These are phyloP conservation scores for Branchinecta lynchi DNA, from an alignment of 1,140 invertebrate genomes.

Conservation along the genomic window DNA sequence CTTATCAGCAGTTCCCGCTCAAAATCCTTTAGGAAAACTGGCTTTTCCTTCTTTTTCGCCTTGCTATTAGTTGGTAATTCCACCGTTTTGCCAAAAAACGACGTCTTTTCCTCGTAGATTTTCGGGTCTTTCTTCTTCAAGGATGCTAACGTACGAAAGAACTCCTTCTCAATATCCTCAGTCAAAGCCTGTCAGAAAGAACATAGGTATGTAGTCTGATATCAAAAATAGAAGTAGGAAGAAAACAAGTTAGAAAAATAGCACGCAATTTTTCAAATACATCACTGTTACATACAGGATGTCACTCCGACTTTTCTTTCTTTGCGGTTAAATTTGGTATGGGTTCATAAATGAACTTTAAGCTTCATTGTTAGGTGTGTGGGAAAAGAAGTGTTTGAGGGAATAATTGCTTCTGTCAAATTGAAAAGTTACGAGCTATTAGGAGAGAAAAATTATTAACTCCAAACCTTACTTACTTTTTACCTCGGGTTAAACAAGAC, in stretches of 20 bases:
- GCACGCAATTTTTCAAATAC: conserved; percentile 27
- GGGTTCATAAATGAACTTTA: too few species aligned
- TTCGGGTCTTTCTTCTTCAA: conserved; percentile 74
- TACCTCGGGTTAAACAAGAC: too few species aligned
- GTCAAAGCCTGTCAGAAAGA: conserved; percentile 33
- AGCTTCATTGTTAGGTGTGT: too few species aligned
- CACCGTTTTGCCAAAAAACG: conserved; percentile 48
- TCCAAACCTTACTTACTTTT: too few species aligned
- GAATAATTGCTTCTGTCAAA: too few species aligned
- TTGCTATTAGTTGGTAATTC: conserved; percentile 20
- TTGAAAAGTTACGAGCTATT: too few species aligned
- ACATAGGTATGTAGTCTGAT: conserved; percentile 15
- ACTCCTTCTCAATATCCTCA: conserved; percentile 59
- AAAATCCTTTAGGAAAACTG: conserved; percentile 58
- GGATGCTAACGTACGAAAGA: conserved; percentile 64
- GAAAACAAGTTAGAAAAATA: too few species aligned
- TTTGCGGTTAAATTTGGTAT: conserved; percentile 1
- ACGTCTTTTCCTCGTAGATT: conserved; percentile 61
- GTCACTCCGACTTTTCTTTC: conserved; percentile 4
- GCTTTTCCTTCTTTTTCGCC: conserved; percentile 37
- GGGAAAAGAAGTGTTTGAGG: too few species aligned
- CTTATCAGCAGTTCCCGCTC: conserved; percentile 58
- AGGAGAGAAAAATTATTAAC: too few species aligned
- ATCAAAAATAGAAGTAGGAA: neutral
- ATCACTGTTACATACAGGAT: neutral